Evolutionary conservation across 2,888 invertebrate genomes (phyloP).

Genomic region (Eilema sororculum): DNA sequence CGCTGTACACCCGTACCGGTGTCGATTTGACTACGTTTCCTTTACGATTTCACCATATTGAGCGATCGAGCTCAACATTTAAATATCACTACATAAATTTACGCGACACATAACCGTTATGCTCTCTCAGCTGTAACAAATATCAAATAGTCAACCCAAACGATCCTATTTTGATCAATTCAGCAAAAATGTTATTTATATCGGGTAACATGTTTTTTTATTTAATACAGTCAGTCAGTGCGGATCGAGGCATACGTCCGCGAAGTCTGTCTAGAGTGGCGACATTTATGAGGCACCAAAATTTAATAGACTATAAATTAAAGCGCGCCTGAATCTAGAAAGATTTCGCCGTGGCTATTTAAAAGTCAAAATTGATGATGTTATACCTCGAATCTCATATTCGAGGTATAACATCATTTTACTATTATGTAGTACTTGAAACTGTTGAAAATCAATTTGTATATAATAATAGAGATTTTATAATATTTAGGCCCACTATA

Average conservation of each 20-base stretch:
- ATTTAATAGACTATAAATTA: neutral
- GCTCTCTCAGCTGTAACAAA: conserved; percentile 32
- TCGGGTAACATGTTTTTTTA: conserved; percentile 10
- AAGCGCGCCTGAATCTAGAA: neutral
- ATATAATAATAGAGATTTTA: neutral
- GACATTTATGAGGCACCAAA: neutral
- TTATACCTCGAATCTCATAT: neutral
- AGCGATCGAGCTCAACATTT: conserved; percentile 67
- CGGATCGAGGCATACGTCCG: neutral
- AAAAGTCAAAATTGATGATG: neutral
- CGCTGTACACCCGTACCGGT: conserved; percentile 77
- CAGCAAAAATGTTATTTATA: conserved; percentile 28
- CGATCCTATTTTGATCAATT: conserved; percentile 29
- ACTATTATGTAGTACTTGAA: neutral
- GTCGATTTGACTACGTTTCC: conserved; percentile 86
- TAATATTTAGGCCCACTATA: no score
- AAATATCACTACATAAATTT: conserved; percentile 56
- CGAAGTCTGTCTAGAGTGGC: neutral
- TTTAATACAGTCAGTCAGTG: neutral
- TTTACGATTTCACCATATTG: conserved; percentile 79
- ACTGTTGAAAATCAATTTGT: neutral
- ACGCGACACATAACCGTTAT: conserved; percentile 36
- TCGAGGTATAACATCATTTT: neutral
- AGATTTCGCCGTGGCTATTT: neutral
- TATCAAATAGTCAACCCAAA: conserved; percentile 33